phyloP scores from a whole-genome alignment of 2,888 invertebrate species.

The Bruchidius siliquastri region DNA sequence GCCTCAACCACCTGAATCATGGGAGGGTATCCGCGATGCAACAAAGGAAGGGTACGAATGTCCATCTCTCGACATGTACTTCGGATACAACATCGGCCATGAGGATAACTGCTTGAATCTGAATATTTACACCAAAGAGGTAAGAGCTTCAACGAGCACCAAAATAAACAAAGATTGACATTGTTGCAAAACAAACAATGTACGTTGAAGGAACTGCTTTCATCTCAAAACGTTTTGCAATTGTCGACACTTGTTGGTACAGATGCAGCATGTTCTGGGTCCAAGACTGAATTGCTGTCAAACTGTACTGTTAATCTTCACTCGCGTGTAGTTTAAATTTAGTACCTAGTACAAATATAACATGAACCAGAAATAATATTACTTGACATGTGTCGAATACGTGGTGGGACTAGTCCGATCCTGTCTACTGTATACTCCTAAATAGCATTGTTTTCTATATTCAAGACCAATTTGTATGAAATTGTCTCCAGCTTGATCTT shows the following conservation, averaged over 20 bases:
- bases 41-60: slow-evolving; percentile 38
- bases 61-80: slow-evolving; percentile 32
- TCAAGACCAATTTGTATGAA: too few relatives aligned
- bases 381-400: too few relatives aligned
- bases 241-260: neutral
- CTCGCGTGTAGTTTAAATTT: too few relatives aligned
- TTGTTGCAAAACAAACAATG: neutral
- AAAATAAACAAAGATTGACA: neutral
- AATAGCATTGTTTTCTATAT: too few relatives aligned
- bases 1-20: slow-evolving; percentile 40
- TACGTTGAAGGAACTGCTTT: neutral
- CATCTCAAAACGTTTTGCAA: neutral
- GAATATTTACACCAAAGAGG: slow-evolving; percentile 47
- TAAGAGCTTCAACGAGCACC: slow-evolving; percentile 17
- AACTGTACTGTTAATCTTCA: too few relatives aligned
- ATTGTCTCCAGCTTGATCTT: too few relatives aligned
- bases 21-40: slow-evolving; percentile 40
- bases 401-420: too few relatives aligned
- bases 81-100: slow-evolving; percentile 44
- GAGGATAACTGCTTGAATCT: slow-evolving; percentile 53
- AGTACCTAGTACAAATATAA: too few relatives aligned
- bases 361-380: too few relatives aligned
- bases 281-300: too few relatives aligned
- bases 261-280: too few relatives aligned
- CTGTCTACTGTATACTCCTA: too few relatives aligned